These are phyloP conservation scores for Acanthopleura granulata DNA, from an alignment of 2,888 invertebrate genomes.

Conservation along the genomic window DNA sequence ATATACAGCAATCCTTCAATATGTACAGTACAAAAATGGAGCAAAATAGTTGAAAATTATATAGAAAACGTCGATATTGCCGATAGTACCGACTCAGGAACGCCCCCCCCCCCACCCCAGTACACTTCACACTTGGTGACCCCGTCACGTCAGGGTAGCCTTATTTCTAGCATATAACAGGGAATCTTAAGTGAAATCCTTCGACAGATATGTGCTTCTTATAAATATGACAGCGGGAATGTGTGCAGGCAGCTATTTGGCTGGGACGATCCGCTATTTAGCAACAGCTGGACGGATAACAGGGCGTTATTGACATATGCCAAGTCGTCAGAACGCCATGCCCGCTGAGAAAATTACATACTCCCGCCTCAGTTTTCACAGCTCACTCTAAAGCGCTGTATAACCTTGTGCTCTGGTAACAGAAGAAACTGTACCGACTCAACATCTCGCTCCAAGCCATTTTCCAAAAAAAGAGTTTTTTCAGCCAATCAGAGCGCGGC, in stretches of 20 bases:
- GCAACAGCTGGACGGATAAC: not conserved
- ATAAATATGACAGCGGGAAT: slow-evolving; percentile 10
- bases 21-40: no score
- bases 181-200: not conserved
- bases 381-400: not conserved
- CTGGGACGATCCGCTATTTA: not conserved
- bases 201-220: not conserved
- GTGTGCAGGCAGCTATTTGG: not conserved
- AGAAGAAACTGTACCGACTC: not conserved
- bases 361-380: slow-evolving; percentile 2
- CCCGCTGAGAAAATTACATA: slow-evolving; percentile 17
- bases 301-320: slow-evolving; percentile 6
- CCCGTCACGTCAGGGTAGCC: no score
- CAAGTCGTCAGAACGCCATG: not conserved
- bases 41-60: no score
- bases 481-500: not conserved
- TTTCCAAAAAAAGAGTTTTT: not conserved
- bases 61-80: no score
- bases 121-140: no score
- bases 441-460: not conserved
- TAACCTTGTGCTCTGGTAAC: not conserved
- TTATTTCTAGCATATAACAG: no score
- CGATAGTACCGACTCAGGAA: no score
- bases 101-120: no score
- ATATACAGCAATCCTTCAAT: no score